Conservation (phyloP, 1,140 invertebrate species). For the Oncopeltus fasciatus region DNA sequence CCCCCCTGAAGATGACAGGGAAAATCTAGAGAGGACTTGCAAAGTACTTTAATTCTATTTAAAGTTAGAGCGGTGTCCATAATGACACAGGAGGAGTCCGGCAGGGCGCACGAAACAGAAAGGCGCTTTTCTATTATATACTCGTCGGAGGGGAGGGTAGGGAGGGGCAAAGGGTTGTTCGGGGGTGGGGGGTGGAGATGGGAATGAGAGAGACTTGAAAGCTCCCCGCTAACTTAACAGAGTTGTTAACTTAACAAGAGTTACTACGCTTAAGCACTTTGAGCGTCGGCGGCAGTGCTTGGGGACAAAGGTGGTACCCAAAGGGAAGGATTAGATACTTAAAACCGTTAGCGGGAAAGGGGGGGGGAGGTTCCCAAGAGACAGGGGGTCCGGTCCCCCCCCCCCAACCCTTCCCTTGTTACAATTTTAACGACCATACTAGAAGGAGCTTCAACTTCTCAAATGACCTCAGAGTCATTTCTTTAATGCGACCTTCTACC, state of each 20-base stretch:
- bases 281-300: too few relatives aligned
- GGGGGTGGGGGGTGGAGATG: background rate
- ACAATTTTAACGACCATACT: background rate
- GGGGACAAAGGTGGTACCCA: slow-evolving; percentile 3
- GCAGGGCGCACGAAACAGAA: background rate
- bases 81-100: background rate
- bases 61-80: background rate
- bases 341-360: background rate
- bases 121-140: background rate
- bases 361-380: too few relatives aligned
- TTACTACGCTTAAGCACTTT: slow-evolving; percentile 7
- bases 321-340: slow-evolving; percentile 9
- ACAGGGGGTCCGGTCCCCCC: too few relatives aligned
- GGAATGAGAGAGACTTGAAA: background rate
- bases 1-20: too few relatives aligned
- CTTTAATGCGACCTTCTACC: background rate
- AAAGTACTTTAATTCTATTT: slow-evolving; percentile 6
- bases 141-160: too few relatives aligned
- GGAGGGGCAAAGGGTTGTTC: too few relatives aligned
- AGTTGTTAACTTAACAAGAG: slow-evolving; percentile 5
- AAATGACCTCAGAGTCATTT: background rate
- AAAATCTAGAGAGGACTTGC: background rate
- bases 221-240: background rate
- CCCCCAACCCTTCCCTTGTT: background rate
- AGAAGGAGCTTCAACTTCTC: background rate